phyloP scores from a whole-genome alignment of 1,140 invertebrate genomes.

The Lithobius niger region DNA sequence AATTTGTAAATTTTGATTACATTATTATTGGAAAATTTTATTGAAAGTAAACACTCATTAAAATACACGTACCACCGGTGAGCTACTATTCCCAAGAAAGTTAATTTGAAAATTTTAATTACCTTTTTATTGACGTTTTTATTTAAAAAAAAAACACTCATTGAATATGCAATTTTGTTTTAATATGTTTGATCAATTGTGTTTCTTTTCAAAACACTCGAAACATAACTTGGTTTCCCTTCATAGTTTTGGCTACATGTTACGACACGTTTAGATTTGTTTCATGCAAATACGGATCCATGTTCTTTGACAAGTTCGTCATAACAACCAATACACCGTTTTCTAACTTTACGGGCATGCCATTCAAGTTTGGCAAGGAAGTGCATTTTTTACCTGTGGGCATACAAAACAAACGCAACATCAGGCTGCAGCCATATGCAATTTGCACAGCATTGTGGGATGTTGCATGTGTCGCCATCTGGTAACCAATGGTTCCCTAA shows the following conservation, averaged over 20 bases:
- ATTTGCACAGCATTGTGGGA: too few relatives aligned
- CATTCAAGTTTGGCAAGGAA: neutral
- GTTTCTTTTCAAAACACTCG: neutral
- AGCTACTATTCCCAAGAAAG: neutral
- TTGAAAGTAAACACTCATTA: too few relatives aligned
- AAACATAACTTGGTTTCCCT: neutral
- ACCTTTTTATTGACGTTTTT: neutral
- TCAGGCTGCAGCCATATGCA: too few relatives aligned
- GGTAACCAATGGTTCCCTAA: too few relatives aligned
- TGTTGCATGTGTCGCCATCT: too few relatives aligned
- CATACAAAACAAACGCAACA: too few relatives aligned
- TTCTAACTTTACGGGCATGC: neutral
- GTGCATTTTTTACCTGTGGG: neutral
- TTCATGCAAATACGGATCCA: neutral
- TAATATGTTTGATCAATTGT: neutral
- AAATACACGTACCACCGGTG: neutral
- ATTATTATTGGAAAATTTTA: too few relatives aligned
- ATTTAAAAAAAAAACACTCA: neutral
- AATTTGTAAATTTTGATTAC: too few relatives aligned
- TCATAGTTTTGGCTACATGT: neutral
- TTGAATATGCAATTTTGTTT: neutral
- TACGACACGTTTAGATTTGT: neutral
- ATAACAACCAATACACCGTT: neutral
- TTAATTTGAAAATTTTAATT: neutral
- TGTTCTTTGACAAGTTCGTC: neutral